These are phyloP conservation scores for Geophilus truncorum DNA, from an alignment of 2,888 invertebrate genomes.

Conservation along the genomic window DNA sequence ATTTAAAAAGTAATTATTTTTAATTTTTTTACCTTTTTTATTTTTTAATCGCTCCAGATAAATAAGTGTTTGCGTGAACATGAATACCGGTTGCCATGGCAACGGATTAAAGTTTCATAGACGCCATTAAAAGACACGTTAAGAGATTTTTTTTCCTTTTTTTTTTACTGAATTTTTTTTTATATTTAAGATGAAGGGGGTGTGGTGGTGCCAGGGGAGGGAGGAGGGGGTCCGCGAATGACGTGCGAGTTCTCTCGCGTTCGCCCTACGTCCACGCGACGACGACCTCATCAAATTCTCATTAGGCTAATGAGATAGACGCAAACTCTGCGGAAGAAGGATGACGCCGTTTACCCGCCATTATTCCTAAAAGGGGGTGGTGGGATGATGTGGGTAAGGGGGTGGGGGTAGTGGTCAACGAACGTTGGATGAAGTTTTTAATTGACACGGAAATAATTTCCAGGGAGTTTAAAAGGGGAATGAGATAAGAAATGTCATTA, in stretches of 20 bases:
- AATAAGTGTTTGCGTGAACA: neutral
- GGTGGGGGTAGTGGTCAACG: neutral
- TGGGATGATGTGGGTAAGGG: neutral
- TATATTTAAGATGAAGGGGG: neutral
- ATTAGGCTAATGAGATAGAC: conserved; percentile 15
- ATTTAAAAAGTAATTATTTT: neutral
- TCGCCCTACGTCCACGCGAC: conserved; percentile 4
- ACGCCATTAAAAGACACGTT: too few species aligned
- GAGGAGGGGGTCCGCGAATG: neutral
- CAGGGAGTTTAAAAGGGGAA: neutral
- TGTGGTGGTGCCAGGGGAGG: neutral
- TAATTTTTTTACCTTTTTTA: neutral
- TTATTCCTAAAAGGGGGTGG: neutral
- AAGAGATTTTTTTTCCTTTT: too few species aligned
- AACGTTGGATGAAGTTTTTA: neutral
- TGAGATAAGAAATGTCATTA: neutral
- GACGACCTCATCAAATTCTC: conserved; percentile 16
- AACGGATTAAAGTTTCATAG: neutral
- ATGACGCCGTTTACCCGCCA: neutral
- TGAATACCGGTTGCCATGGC: neutral
- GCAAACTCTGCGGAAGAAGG: neutral
- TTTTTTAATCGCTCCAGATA: neutral
- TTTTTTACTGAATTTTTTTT: too few species aligned
- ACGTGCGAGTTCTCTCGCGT: neutral
- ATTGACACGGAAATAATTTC: neutral